Conservation (phyloP, 2,888 invertebrate species). For the Pyralis farinalis region DNA sequence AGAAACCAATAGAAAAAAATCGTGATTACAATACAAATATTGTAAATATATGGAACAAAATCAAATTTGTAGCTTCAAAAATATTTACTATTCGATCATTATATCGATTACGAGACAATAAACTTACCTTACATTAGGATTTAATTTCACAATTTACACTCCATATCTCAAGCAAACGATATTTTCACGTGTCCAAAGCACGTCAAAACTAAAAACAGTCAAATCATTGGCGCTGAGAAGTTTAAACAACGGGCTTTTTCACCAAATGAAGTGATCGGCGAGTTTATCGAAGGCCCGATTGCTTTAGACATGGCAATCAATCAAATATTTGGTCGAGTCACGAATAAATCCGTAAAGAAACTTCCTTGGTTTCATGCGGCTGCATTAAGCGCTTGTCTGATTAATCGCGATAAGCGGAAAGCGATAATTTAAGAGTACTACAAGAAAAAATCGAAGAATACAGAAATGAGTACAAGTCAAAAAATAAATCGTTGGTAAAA, state of each 20-base stretch:
- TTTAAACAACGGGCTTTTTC: conserved; percentile 64
- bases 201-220: conserved; percentile 38
- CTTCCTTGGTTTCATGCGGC: conserved; percentile 20
- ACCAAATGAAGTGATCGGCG: conserved; percentile 67
- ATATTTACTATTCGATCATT: too few species aligned
- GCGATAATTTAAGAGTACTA: neutral
- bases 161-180: neutral
- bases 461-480: too few species aligned
- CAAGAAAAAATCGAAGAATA: too few species aligned
- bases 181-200: neutral
- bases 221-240: conserved; percentile 46
- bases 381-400: neutral
- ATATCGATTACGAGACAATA: too few species aligned
- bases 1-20: too few species aligned
- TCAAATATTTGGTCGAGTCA: conserved; percentile 75
- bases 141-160: neutral
- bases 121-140: too few species aligned
- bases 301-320: conserved; percentile 69
- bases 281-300: conserved; percentile 66
- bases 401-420: neutral
- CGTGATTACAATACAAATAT: too few species aligned
- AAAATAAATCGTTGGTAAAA: too few species aligned
- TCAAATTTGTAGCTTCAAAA: too few species aligned
- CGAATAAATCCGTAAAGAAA: conserved; percentile 64
- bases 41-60: too few species aligned